A percentile compares a stretch with the other conserved stretches of the same genome.
These are phyloP conservation scores for Tillus elongatus DNA, from an alignment of 2,888 invertebrate species.

Conservation along the genomic window DNA sequence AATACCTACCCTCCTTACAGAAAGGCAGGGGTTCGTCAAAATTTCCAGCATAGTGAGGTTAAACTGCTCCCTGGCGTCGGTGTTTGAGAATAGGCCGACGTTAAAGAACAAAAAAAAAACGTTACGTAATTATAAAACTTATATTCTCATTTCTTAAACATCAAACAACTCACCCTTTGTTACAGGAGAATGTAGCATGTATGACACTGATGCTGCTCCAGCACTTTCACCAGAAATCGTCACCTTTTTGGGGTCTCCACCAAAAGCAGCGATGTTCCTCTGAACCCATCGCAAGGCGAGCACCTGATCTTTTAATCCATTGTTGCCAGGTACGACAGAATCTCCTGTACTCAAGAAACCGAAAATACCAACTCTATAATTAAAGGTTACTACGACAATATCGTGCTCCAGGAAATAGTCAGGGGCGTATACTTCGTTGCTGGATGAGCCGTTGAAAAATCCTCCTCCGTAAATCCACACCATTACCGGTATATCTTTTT, in stretches of 20 bases:
- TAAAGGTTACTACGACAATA: conserved; percentile 41
- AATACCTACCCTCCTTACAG: too few species aligned
- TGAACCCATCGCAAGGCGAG: conserved; percentile 41
- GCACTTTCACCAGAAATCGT: conserved; percentile 12
- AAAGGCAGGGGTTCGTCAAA: too few species aligned
- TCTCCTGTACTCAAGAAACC: conserved; percentile 42
- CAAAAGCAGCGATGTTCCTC: conserved; percentile 37
- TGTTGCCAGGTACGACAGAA: conserved; percentile 40
- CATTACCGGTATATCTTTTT: conserved; percentile 37
- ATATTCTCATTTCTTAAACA: too few species aligned
- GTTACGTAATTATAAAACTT: too few species aligned
- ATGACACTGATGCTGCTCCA: conserved; percentile 11
- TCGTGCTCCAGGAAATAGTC: conserved; percentile 44
- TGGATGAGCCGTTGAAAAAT: conserved; percentile 41
- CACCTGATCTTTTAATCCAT: conserved; percentile 43
- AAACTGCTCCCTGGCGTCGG: too few species aligned
- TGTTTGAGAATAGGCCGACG: too few species aligned
- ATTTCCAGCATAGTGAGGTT: too few species aligned
- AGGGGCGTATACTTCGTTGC: conserved; percentile 39
- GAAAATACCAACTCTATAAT: conserved; percentile 36
- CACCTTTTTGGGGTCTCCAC: conserved; percentile 9
- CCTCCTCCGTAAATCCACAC: conserved; percentile 46
- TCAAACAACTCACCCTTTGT: too few species aligned
- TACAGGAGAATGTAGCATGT: conserved; percentile 9
- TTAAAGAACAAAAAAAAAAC: too few species aligned